Percentiles rank a stretch among this genome's conserved stretches.
These are phyloP conservation scores for Nyctalus aviator DNA, from an alignment of 2,797 vertebrate genomes.

Conservation along the genomic window DNA sequence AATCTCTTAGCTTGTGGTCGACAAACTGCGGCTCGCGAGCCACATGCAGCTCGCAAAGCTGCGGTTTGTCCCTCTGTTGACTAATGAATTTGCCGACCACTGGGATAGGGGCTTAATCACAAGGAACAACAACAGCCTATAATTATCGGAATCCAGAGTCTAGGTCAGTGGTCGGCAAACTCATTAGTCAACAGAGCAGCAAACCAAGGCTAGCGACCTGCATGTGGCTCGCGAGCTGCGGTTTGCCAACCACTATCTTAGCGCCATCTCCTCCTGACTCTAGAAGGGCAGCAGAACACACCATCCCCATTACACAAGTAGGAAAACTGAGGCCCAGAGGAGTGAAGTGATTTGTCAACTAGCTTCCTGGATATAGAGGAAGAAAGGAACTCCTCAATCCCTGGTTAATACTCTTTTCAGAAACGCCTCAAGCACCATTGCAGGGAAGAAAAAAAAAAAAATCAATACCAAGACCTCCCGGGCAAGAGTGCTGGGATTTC, in stretches of 20 bases:
- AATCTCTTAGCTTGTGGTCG: no score
- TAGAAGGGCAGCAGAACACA: not conserved
- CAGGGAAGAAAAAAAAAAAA: not conserved
- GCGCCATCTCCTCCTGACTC: not conserved
- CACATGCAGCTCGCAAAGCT: no score
- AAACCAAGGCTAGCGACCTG: no score
- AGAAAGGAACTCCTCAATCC: slow-evolving; percentile 2
- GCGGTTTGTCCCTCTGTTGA: no score
- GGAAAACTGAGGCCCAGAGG: not conserved
- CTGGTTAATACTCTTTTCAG: not conserved
- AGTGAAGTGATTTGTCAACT: not conserved
- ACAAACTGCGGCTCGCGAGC: no score
- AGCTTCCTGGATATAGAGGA: not conserved
- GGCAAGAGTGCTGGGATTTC: slow-evolving; percentile 8
- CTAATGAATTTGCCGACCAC: no score
- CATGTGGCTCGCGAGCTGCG: no score
- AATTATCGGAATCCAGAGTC: no score
- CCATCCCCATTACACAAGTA: not conserved
- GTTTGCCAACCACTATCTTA: not conserved
- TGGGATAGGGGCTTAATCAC: no score
- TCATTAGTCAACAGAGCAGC: no score
- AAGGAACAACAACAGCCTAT: no score
- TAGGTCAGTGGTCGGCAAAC: no score
- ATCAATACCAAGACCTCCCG: slow-evolving; percentile 25
- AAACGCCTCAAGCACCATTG: slow-evolving; percentile 3